Conservation (phyloP, 2,113 vertebrate genomes). For the Pangasianodon gigas region DNA sequence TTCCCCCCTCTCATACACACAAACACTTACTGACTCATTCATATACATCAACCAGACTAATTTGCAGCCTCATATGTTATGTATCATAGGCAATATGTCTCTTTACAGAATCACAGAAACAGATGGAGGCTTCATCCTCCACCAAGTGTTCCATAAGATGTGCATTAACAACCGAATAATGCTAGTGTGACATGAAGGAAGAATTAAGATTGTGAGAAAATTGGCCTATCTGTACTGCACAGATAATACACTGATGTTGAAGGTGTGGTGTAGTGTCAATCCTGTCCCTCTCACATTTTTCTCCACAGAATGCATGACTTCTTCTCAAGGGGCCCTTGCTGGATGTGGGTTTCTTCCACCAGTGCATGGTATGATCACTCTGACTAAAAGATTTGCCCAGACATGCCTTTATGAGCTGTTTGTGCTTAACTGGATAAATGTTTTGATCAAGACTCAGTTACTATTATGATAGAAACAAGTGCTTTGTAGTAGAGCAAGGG, state of each 20-base stretch:
- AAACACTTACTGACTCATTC: constrained; percentile 36
- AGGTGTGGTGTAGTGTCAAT: constrained; percentile 49
- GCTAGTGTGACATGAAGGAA: background rate
- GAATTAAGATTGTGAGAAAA: background rate
- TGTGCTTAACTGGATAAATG: constrained; percentile 65
- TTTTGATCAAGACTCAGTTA: constrained; percentile 74
- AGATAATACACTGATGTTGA: constrained; percentile 41
- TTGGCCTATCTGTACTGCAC: constrained; percentile 32
- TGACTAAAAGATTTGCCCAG: constrained; percentile 62
- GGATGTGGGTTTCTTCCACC: background rate
- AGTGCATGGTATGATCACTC: constrained; percentile 40
- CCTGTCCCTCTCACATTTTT: background rate
- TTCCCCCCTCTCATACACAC: constrained; percentile 34
- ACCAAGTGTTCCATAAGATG: constrained; percentile 2
- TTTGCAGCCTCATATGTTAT: constrained; percentile 32
- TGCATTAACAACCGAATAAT: background rate
- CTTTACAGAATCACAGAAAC: constrained; percentile 19
- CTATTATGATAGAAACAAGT: constrained; percentile 72
- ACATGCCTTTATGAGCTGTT: constrained; percentile 66
- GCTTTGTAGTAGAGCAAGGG: constrained; percentile 67
- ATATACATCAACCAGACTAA: constrained; percentile 11
- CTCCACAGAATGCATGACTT: constrained; percentile 60
- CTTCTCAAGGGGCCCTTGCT: constrained; percentile 55
- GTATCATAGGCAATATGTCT: constrained; percentile 22
- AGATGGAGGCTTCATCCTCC: background rate